Evolutionary conservation across 2,797 vertebrate genomes (phyloP), one percentile per base, ranked within the genome.

Genomic region (Propithecus perrieri): DNA sequence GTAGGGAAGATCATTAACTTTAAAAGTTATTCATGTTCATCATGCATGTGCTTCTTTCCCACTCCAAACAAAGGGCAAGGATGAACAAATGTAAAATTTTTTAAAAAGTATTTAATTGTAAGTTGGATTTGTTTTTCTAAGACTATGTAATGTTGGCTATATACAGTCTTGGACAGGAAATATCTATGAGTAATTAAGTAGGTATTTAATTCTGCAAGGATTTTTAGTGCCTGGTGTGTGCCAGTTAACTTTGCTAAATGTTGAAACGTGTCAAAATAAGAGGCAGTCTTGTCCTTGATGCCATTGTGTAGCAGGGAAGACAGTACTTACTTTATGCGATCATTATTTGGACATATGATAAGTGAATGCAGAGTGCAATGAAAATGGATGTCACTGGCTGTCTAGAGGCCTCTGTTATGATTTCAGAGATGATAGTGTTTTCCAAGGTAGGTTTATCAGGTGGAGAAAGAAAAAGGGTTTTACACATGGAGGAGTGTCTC

Each of bases 401-500:
- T 89, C 5, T 2, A 71, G 80, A 79, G n/a, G 43, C 38, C 2
- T 78, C 41, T 76, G 57, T 10, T 12, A 2, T 59, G 38, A 41
- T 86, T 78, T 83, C 72, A 69, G 30, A 86, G 69, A 30, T 41
- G 22, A 81, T 55, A 30, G 46, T 5, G n/a, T 87, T 90, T 89
- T 69, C 72, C 8, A 48, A 24, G 65, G 78, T 2, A 80, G 26
- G 4, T 12, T 94, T 74, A 85, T 53, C 78, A 55, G 13, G 13
- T 22, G n/a, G 35, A 91, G 53, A 46, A 59, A 90, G 80, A 95
- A 96, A 46, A 57, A 86, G 48, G 22, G n/a, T 79, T 24, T 85
- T 43, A 50, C 17, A 67, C 1, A 1, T 57, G 55, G 74, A 88
- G 46, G 30, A 79, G 28, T n/a, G 13, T 71, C 41, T 85, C 7